Percentiles rank a stretch among this genome's conserved stretches.
phyloP scores from a whole-genome alignment of 2,113 vertebrate species.

The Verasper variegatus region DNA sequence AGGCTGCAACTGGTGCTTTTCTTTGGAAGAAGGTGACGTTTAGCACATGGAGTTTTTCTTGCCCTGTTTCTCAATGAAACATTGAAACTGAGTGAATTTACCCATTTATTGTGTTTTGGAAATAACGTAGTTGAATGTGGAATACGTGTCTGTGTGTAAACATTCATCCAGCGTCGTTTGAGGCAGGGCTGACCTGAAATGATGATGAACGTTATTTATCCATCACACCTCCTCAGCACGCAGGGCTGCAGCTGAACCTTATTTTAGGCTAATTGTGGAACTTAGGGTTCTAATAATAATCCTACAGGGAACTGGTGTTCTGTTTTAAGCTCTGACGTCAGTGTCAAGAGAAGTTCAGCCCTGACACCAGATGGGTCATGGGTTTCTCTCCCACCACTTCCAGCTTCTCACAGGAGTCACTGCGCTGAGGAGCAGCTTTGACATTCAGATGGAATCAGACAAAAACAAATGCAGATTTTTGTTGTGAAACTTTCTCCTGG shows the following conservation, averaged over 20 bases:
- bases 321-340: slow-evolving; percentile 3
- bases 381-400: neutral
- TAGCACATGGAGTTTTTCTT: neutral
- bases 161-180: no score
- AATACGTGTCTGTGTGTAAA: neutral
- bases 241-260: neutral
- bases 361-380: slow-evolving; percentile 2
- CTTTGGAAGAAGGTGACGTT: slow-evolving; percentile 6
- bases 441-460: no score
- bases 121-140: neutral
- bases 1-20: neutral
- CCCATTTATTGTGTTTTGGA: no score
- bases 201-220: slow-evolving; percentile 15
- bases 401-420: neutral
- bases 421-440: no score
- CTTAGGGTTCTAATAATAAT: slow-evolving; percentile 51
- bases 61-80: no score
- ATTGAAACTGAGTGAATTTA: no score
- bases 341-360: neutral
- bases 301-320: slow-evolving; percentile 58
- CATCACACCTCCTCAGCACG: slow-evolving; percentile 3
- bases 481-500: no score
- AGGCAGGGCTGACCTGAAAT: neutral
- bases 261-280: slow-evolving; percentile 53
- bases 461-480: no score